Conservation (phyloP, 2,888 invertebrate genomes). For the Sphaerophoria taeniata region DNA sequence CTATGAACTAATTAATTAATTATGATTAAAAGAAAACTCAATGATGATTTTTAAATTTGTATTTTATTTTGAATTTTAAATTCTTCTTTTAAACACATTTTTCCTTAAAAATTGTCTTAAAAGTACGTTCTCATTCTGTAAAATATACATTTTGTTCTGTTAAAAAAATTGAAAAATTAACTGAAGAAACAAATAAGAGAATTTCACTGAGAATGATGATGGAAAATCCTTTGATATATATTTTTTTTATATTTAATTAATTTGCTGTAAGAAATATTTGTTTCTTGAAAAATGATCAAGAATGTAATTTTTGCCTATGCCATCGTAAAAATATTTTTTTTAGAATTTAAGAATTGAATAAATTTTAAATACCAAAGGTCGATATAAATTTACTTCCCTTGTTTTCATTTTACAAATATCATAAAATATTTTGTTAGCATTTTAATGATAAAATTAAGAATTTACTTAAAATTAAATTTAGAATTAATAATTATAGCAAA, state of each 20-base stretch:
- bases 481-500: conserved; percentile 33
- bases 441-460: conserved; percentile 60
- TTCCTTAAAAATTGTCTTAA: neutral
- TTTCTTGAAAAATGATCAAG: conserved; percentile 37
- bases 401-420: conserved; percentile 17
- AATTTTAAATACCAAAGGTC: conserved; percentile 61
- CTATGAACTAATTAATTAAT: too few species aligned
- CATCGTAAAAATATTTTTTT: conserved; percentile 59
- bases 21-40: too few species aligned
- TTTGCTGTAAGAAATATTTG: conserved; percentile 44
- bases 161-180: conserved; percentile 26
- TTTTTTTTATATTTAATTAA: conserved; percentile 63
- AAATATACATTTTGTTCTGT: conserved; percentile 15
- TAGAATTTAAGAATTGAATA: conserved; percentile 52
- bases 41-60: too few species aligned
- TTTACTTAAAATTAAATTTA: conserved; percentile 69
- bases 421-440: conserved; percentile 37
- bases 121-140: conserved; percentile 2
- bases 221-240: conserved; percentile 84
- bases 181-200: conserved; percentile 81
- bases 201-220: conserved; percentile 77
- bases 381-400: conserved; percentile 33
- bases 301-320: conserved; percentile 59
- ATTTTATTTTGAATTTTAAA: too few species aligned
- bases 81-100: too few species aligned